Conservation (phyloP, 2,888 invertebrate species). For the Leptarthrus brevirostris region DNA sequence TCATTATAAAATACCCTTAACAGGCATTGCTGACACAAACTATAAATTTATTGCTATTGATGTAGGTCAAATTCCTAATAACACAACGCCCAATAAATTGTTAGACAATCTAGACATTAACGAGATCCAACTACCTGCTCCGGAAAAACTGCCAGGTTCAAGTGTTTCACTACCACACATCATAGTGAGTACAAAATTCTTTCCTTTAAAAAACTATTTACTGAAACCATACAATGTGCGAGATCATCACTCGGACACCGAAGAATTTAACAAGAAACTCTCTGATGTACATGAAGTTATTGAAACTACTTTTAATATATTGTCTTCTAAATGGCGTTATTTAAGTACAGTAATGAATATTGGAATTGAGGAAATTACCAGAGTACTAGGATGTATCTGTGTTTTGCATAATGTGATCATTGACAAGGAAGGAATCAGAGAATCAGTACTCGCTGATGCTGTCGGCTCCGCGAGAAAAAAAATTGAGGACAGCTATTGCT, state of each 20-base stretch:
- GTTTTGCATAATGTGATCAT: constrained; percentile 13
- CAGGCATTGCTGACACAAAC: constrained; percentile 7
- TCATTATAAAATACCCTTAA: not conserved
- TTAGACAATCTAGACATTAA: not conserved
- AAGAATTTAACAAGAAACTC: not conserved
- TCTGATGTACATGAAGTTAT: not conserved
- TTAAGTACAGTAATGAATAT: not conserved
- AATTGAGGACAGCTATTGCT: not conserved
- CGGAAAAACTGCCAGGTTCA: not conserved
- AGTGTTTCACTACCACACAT: not conserved
- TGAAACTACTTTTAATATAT: not conserved
- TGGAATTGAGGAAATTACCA: not conserved
- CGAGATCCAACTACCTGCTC: not conserved
- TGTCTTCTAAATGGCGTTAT: not conserved
- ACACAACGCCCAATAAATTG: not conserved
- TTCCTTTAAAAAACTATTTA: not conserved
- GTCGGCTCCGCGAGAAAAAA: not conserved
- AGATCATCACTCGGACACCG: not conserved
- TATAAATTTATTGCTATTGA: constrained; percentile 8
- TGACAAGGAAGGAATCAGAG: not conserved
- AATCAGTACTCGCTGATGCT: not conserved
- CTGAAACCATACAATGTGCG: not conserved
- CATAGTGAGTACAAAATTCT: not conserved
- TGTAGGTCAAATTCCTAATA: constrained; percentile 3
- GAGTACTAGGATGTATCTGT: not conserved